Percentiles rank a stretch among this genome's conserved stretches.
phyloP scores from a whole-genome alignment of 23 tunicate species.

The Styela plicata region DNA sequence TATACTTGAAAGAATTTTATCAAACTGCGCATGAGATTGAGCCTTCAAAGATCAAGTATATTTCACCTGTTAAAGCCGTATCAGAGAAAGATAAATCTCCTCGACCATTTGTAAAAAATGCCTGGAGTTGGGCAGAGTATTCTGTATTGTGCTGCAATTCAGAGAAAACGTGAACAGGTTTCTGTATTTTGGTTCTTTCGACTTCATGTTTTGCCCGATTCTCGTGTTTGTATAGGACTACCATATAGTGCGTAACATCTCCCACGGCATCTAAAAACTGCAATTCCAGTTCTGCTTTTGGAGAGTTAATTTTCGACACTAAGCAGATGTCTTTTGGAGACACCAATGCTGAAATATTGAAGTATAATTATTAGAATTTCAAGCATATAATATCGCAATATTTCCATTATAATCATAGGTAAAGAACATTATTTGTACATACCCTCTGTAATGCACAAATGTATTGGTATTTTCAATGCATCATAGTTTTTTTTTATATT shows the following conservation, averaged over 20 bases:
- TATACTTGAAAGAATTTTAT: too few species aligned
- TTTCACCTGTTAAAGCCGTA: too few species aligned
- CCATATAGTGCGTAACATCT: neutral
- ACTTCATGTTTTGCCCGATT: neutral
- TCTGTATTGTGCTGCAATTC: neutral
- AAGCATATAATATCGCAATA: too few species aligned
- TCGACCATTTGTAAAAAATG: neutral
- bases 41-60: too few species aligned
- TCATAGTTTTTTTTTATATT: too few species aligned
- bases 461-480: too few species aligned
- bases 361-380: too few species aligned
- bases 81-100: too few species aligned
- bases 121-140: neutral
- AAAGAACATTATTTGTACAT: too few species aligned
- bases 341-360: neutral
- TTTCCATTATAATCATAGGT: too few species aligned
- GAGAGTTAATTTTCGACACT: neutral
- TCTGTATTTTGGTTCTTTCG: neutral
- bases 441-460: too few species aligned
- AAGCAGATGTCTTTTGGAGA: neutral
- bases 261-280: neutral
- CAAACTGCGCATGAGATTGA: too few species aligned
- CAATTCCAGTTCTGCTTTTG: neutral
- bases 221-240: neutral
- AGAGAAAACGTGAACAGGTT: neutral